Percentiles rank a stretch among this genome's conserved stretches.
phyloP scores from a whole-genome alignment of 2,113 vertebrate species.

The Chrysochloris asiatica region DNA sequence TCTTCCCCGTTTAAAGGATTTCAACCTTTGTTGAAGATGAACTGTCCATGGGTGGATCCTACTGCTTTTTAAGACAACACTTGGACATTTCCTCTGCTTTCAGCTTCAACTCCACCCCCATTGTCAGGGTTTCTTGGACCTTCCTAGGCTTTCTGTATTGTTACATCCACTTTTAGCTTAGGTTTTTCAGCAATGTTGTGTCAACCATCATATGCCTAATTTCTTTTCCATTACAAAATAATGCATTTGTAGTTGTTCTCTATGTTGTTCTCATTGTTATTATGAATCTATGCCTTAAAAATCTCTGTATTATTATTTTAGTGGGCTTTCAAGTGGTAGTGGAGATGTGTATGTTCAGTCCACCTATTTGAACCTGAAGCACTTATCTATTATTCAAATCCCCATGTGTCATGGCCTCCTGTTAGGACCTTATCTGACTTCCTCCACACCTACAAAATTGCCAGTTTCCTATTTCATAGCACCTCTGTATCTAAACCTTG shows the following conservation, averaged over 20 bases:
- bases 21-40: background rate
- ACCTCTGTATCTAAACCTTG: background rate
- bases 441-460: background rate
- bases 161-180: background rate
- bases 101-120: background rate
- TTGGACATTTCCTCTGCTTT: background rate
- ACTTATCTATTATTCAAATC: background rate
- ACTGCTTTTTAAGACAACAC: background rate
- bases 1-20: no score
- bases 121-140: background rate
- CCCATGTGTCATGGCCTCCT: background rate
- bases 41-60: background rate
- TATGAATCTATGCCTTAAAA: background rate
- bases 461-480: background rate
- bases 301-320: background rate
- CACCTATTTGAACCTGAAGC: background rate
- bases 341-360: background rate
- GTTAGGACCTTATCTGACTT: background rate
- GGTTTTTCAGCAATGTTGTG: background rate
- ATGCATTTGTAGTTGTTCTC: background rate
- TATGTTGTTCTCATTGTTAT: background rate
- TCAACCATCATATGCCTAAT: background rate
- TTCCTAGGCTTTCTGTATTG: background rate
- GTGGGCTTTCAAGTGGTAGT: background rate
- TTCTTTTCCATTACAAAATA: conserved; percentile 37